Percentiles rank a stretch among this genome's conserved stretches.
phyloP scores from a whole-genome alignment of 2,113 vertebrate genomes.

The Oostethus manadensis region DNA sequence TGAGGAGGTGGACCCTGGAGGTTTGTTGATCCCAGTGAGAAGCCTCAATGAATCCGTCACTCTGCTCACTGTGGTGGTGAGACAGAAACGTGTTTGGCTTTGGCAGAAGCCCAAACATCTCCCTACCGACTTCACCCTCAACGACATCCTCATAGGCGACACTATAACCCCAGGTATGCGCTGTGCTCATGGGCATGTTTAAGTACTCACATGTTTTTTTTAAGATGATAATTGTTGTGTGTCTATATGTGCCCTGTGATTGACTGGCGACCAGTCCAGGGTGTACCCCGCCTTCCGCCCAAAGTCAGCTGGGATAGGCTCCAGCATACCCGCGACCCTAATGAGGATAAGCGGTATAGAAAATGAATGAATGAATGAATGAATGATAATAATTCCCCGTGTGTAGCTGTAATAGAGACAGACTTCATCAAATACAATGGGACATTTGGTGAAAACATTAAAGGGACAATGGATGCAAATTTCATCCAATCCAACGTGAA shows the following conservation, averaged over 20 bases:
- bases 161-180: constrained; percentile 77
- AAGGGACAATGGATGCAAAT: constrained; percentile 60
- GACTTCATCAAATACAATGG: constrained; percentile 84
- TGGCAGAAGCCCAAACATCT: constrained; percentile 88
- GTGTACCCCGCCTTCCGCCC: too few relatives aligned
- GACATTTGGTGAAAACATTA: constrained; percentile 71
- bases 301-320: too few relatives aligned
- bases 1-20: constrained; percentile 79
- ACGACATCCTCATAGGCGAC: constrained; percentile 78
- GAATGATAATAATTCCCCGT: constrained; percentile 2
- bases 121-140: constrained; percentile 78
- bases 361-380: too few relatives aligned
- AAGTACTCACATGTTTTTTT: too few relatives aligned
- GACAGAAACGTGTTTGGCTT: constrained; percentile 80
- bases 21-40: constrained; percentile 79
- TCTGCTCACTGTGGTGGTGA: constrained; percentile 80
- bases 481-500: constrained; percentile 66
- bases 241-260: neutral
- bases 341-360: too few relatives aligned
- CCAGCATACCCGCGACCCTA: too few relatives aligned
- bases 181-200: neutral
- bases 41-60: constrained; percentile 78
- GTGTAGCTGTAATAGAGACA: constrained; percentile 76
- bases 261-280: too few relatives aligned
- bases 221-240: too few relatives aligned